Evolutionary conservation across 2,113 vertebrate genomes (phyloP).

Genomic region (Himantopus leucocephalus): DNA sequence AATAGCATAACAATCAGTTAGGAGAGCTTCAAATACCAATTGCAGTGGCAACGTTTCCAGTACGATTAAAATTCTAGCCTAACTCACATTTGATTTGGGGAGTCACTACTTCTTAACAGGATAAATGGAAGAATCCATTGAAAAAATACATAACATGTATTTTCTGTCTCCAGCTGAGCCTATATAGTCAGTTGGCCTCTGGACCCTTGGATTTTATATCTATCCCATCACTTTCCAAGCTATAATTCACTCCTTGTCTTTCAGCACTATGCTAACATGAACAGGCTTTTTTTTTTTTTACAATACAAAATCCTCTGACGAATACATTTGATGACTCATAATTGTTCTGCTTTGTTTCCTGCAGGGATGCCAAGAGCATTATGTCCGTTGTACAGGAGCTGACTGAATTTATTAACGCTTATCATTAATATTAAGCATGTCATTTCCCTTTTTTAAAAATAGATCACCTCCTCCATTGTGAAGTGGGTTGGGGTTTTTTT

Average conservation of each 20-base stretch:
- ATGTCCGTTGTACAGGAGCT: background rate
- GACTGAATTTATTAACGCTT: conserved; percentile 19
- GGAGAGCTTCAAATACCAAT: conserved; percentile 42
- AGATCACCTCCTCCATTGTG: background rate
- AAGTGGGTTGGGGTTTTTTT: background rate
- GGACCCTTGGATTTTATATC: conserved; percentile 63
- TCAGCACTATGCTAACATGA: conserved; percentile 57
- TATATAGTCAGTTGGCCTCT: conserved; percentile 61
- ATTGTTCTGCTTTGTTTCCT: conserved; percentile 65
- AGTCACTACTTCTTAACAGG: conserved; percentile 63
- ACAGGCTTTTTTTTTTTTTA: conserved; percentile 23
- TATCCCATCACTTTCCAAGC: conserved; percentile 62
- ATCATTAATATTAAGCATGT: conserved; percentile 24
- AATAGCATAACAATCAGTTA: conserved; percentile 51
- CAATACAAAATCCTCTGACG: conserved; percentile 55
- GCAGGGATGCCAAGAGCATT: conserved; percentile 51
- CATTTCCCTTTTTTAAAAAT: background rate
- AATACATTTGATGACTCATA: conserved; percentile 66
- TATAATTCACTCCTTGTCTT: conserved; percentile 68
- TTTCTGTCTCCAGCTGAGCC: conserved; percentile 66
- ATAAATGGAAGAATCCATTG: conserved; percentile 68
- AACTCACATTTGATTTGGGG: conserved; percentile 67
- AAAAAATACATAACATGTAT: conserved; percentile 64
- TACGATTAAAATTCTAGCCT: conserved; percentile 65
- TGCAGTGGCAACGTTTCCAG: conserved; percentile 42